Percentiles rank a stretch among this genome's conserved stretches.
These are phyloP conservation scores for Mamestra configurata DNA, from an alignment of 1,140 invertebrate genomes.

Conservation along the genomic window DNA sequence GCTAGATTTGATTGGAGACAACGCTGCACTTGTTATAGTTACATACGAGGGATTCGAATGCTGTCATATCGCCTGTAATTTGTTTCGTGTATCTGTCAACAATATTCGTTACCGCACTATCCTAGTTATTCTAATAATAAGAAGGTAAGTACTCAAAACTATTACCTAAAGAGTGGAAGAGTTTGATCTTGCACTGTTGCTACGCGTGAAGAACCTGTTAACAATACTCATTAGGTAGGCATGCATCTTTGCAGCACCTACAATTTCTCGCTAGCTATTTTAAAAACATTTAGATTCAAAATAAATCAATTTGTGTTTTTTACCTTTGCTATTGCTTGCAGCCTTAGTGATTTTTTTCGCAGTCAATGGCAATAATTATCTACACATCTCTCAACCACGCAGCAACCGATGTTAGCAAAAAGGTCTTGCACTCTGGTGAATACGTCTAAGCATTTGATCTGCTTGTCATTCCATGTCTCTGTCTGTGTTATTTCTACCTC, in stretches of 20 bases:
- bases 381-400: neutral
- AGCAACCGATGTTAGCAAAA: neutral
- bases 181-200: too few relatives aligned
- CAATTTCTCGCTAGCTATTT: neutral
- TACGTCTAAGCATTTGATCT: neutral
- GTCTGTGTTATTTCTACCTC: neutral
- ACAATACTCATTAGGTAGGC: neutral
- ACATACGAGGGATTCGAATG: too few relatives aligned
- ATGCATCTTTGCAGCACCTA: neutral
- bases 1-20: neutral
- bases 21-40: too few relatives aligned
- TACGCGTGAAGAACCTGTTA: neutral
- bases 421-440: neutral
- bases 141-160: too few relatives aligned
- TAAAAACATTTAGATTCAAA: neutral
- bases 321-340: slow-evolving; percentile 4
- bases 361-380: neutral
- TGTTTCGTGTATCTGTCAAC: slow-evolving; percentile 5
- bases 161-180: too few relatives aligned
- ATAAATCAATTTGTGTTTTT: neutral
- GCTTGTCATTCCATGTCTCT: neutral
- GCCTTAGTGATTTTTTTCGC: neutral
- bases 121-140: neutral
- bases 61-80: neutral
- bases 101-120: slow-evolving; percentile 1